Conservation (phyloP, 2,888 invertebrate species). For the Drosophila koepferae region DNA sequence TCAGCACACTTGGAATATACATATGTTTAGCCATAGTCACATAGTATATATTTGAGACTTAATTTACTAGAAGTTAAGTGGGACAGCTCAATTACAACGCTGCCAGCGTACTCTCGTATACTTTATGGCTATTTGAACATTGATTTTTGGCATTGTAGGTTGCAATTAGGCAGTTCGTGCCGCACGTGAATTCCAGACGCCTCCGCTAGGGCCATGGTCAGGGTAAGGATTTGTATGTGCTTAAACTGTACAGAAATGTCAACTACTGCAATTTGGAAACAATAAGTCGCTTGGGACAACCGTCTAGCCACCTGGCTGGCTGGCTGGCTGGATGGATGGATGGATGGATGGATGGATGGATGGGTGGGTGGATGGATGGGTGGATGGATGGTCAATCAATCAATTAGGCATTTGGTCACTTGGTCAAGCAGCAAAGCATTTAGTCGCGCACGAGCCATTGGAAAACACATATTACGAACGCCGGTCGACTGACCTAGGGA, state of each 20-base stretch:
- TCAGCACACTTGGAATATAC: too few species aligned
- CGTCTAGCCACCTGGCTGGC: neutral
- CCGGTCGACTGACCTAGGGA: slow-evolving; percentile 15
- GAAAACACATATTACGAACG: slow-evolving; percentile 34
- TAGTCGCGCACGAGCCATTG: slow-evolving; percentile 57
- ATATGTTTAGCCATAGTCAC: too few species aligned
- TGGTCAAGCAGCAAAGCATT: slow-evolving; percentile 58
- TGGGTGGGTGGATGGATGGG: neutral
- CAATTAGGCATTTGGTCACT: slow-evolving; percentile 20
- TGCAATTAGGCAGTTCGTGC: slow-evolving; percentile 55
- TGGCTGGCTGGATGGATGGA: neutral
- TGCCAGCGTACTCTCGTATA: neutral
- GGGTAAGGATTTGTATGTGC: slow-evolving; percentile 12
- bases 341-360: neutral
- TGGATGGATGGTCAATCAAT: slow-evolving; percentile 18
- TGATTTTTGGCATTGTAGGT: slow-evolving; percentile 39
- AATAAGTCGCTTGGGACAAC: neutral
- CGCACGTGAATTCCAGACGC: slow-evolving; percentile 34
- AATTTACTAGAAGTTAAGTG: too few species aligned
- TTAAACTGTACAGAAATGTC: slow-evolving; percentile 17
- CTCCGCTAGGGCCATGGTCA: slow-evolving; percentile 14
- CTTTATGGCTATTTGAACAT: neutral
- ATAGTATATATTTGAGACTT: too few species aligned
- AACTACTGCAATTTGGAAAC: slow-evolving; percentile 13
- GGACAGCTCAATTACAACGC: neutral